Evolutionary conservation across 1,140 invertebrate genomes (phyloP).

Genomic region (Lordiphosa mommai): DNA sequence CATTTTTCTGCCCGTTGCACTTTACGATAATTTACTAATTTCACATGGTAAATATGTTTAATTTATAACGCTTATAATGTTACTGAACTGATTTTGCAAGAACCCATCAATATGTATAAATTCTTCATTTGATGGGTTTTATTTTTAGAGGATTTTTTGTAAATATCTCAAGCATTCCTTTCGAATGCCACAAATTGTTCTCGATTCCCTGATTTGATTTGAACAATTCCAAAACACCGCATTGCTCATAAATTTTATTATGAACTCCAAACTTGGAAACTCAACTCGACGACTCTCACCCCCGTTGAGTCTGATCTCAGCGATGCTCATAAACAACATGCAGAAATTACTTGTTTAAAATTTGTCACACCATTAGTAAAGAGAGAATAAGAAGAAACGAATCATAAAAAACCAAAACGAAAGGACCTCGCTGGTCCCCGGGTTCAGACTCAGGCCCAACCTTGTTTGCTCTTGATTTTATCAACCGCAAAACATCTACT

Average conservation of each 20-base stretch:
- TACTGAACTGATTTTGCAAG: too few relatives aligned
- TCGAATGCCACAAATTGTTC: constrained; percentile 23
- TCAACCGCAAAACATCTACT: constrained; percentile 78
- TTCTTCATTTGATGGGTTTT: not conserved
- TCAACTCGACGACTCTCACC: constrained; percentile 32
- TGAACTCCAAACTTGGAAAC: constrained; percentile 36
- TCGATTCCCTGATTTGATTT: constrained; percentile 21
- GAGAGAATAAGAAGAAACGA: constrained; percentile 16
- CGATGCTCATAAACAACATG: constrained; percentile 76
- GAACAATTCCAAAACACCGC: constrained; percentile 41
- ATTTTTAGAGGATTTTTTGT: too few relatives aligned
- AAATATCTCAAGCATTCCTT: too few relatives aligned
- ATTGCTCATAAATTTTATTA: constrained; percentile 77
- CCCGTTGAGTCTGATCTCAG: constrained; percentile 57
- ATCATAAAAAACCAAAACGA: constrained; percentile 30
- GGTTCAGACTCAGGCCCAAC: constrained; percentile 23
- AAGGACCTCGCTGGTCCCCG: constrained; percentile 62
- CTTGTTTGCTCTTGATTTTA: constrained; percentile 77
- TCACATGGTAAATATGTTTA: too few relatives aligned
- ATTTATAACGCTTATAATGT: too few relatives aligned
- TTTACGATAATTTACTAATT: too few relatives aligned
- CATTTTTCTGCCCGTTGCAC: too few relatives aligned
- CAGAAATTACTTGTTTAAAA: constrained; percentile 78
- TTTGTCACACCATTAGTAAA: constrained; percentile 77
- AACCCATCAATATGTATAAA: too few relatives aligned